These are phyloP conservation scores for Ophion costatus DNA, from an alignment of 2,888 invertebrate genomes.

Conservation along the genomic window DNA sequence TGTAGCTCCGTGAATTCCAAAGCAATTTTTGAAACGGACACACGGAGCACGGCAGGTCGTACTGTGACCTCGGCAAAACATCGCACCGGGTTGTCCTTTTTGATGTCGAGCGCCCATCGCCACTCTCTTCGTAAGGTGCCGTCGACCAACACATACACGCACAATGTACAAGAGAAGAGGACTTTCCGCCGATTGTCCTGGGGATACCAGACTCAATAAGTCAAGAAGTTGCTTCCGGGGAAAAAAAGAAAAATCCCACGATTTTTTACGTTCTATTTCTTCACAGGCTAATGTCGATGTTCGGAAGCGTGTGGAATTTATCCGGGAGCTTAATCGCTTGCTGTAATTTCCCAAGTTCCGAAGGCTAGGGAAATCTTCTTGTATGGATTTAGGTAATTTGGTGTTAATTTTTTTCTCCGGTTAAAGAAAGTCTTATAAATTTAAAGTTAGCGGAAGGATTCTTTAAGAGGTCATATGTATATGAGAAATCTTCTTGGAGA, in stretches of 20 bases:
- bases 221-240: constrained; percentile 53
- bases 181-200: constrained; percentile 55
- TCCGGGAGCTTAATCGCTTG: not conserved
- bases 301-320: not conserved
- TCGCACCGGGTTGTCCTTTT: constrained; percentile 71
- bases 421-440: no score
- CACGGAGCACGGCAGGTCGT: constrained; percentile 68
- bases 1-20: constrained; percentile 35
- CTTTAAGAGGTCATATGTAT: no score
- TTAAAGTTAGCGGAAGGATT: no score
- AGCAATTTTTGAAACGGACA: constrained; percentile 53
- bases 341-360: no score
- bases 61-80: constrained; percentile 72
- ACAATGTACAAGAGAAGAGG: constrained; percentile 6
- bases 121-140: constrained; percentile 56
- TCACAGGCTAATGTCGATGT: not conserved
- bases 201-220: constrained; percentile 51
- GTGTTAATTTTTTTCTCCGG: no score
- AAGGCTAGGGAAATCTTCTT: no score
- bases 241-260: constrained; percentile 49
- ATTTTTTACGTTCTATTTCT: not conserved
- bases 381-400: no score
- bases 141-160: not conserved
- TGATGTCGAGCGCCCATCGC: constrained; percentile 64
- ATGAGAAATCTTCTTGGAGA: no score